These are phyloP conservation scores for Drosophila malerkotliana DNA, from an alignment of 1,140 invertebrate genomes.

Conservation along the genomic window DNA sequence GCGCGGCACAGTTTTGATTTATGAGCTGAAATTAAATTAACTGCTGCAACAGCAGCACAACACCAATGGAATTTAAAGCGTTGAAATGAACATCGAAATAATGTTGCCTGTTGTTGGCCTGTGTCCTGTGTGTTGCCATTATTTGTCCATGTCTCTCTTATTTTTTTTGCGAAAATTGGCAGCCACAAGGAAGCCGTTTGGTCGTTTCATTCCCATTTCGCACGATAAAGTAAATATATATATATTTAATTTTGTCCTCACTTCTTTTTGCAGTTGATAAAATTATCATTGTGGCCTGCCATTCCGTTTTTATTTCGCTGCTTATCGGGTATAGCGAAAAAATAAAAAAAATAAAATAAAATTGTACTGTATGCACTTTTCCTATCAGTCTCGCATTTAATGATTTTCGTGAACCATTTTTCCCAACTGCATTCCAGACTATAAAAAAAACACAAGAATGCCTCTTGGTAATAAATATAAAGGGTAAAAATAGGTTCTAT, in stretches of 20 bases:
- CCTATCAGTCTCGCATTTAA: conserved; percentile 31
- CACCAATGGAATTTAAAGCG: conserved; percentile 69
- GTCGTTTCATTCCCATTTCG: conserved; percentile 46
- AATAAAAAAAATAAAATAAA: conserved; percentile 43
- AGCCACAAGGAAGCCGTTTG: conserved; percentile 58
- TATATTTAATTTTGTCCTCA: conserved; percentile 32
- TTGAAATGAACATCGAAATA: conserved; percentile 57
- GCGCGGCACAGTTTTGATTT: conserved; percentile 82
- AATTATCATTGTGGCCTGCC: conserved; percentile 56
- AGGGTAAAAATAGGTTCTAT: neutral
- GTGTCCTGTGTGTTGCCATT: conserved; percentile 37
- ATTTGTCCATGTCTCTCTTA: neutral
- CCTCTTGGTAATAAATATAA: neutral
- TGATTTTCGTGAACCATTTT: conserved; percentile 1
- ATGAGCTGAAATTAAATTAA: conserved; percentile 83
- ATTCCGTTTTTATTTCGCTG: conserved; percentile 38
- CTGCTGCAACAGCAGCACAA: conserved; percentile 54
- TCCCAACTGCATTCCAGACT: neutral
- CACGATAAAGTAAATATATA: conserved; percentile 69
- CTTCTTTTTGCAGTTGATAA: conserved; percentile 53
- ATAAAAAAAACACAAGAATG: neutral
- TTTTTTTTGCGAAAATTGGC: conserved; percentile 53
- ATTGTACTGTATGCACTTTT: conserved; percentile 70
- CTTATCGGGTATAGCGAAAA: conserved; percentile 61
- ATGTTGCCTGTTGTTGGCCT: conserved; percentile 14